These are phyloP conservation scores for Ooceraea biroi DNA, from an alignment of 1,140 invertebrate genomes.

Conservation along the genomic window DNA sequence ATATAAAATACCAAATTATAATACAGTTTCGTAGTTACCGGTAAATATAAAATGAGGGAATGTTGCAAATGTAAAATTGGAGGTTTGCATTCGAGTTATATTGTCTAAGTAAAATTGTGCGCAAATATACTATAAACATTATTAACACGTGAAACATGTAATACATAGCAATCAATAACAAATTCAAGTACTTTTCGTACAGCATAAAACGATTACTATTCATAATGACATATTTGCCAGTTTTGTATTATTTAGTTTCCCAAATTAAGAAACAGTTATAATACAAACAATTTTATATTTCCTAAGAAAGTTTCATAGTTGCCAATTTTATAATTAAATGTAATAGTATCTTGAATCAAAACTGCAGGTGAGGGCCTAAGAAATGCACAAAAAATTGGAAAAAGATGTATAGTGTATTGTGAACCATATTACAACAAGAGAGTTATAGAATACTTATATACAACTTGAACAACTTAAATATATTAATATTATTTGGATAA, in stretches of 20 bases:
- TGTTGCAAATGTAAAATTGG: slow-evolving; percentile 35
- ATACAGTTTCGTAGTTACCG: no score
- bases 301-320: slow-evolving; percentile 18
- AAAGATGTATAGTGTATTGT: slow-evolving; percentile 13
- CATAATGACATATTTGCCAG: background rate
- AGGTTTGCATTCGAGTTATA: slow-evolving; percentile 35
- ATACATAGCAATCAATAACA: background rate
- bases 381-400: slow-evolving; percentile 15
- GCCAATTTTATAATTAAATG: slow-evolving; percentile 1
- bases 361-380: background rate
- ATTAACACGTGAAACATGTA: background rate
- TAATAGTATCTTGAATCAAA: slow-evolving; percentile 13
- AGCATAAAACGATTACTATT: background rate
- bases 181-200: slow-evolving; percentile 7
- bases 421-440: slow-evolving; percentile 26
- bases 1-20: slow-evolving; percentile 10
- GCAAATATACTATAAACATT: slow-evolving; percentile 34
- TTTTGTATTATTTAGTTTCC: slow-evolving; percentile 1
- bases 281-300: slow-evolving; percentile 13
- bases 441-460: slow-evolving; percentile 22
- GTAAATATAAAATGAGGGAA: slow-evolving; percentile 36
- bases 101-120: background rate
- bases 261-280: slow-evolving; percentile 12
- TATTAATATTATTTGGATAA: slow-evolving; percentile 27
- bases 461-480: background rate